These are phyloP conservation scores for Vannuccia rotundouncinata DNA, from an alignment of 2,888 invertebrate species.

Conservation along the genomic window DNA sequence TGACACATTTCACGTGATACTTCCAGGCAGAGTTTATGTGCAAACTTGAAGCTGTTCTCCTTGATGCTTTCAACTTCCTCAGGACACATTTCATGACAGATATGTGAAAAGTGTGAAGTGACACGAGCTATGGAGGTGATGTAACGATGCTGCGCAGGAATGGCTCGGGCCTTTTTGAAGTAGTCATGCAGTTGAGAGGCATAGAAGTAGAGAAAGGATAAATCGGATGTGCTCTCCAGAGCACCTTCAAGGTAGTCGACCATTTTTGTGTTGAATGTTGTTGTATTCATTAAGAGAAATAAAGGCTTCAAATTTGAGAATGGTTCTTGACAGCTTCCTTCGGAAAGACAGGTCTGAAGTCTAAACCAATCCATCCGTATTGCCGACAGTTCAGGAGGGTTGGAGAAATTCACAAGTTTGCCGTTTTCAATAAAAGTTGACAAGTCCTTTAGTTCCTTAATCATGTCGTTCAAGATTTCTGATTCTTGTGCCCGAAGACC, in stretches of 20 bases:
- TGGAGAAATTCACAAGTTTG: neutral
- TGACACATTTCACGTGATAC: neutral
- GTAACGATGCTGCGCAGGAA: slow-evolving; percentile 88
- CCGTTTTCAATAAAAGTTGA: neutral
- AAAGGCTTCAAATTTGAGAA: slow-evolving; percentile 73
- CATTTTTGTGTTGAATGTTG: slow-evolving; percentile 93
- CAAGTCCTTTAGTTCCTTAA: slow-evolving; percentile 67
- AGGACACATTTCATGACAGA: slow-evolving; percentile 93
- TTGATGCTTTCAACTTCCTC: slow-evolving; percentile 65
- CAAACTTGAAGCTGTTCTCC: neutral
- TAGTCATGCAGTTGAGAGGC: slow-evolving; percentile 93
- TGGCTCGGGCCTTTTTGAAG: slow-evolving; percentile 95
- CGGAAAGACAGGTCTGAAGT: slow-evolving; percentile 63
- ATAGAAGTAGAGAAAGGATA: slow-evolving; percentile 78
- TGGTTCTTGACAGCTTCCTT: slow-evolving; percentile 57
- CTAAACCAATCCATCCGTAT: slow-evolving; percentile 94
- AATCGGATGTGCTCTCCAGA: slow-evolving; percentile 87
- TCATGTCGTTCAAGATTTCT: slow-evolving; percentile 83
- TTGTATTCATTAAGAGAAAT: slow-evolving; percentile 83
- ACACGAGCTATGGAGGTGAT: slow-evolving; percentile 94
- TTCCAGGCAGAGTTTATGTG: neutral
- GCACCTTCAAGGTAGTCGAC: slow-evolving; percentile 95
- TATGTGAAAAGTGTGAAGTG: slow-evolving; percentile 93
- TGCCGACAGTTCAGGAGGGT: slow-evolving; percentile 72
- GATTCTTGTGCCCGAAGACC: slow-evolving; percentile 73